Evolutionary conservation across 2,797 vertebrate species (phyloP), one percentile per base, ranked within the genome.

Genomic region (Pangasius krempfi): DNA sequence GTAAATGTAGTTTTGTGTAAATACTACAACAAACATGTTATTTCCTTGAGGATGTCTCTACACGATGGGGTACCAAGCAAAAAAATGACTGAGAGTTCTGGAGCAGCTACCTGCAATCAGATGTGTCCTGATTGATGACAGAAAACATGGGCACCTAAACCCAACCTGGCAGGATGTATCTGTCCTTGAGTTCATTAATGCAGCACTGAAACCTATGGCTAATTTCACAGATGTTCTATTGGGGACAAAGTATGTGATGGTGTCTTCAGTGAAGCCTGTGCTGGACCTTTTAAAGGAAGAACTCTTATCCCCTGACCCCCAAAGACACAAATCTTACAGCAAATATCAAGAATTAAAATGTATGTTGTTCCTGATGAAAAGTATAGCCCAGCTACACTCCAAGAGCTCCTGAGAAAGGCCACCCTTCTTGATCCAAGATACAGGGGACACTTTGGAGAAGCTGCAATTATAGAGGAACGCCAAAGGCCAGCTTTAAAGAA

Each of bases 341-440:
- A 80, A 44, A 80, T 13, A 68, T 68, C n/a, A 70, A 87, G 76
- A 72, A 33, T 80, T 37, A 81, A 81, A 56, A 52, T 68, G 30
- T 81, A 76, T n/a, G 44, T 8, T 25, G 58, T 68, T 16, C 58
- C 54, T 80, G 44, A 80, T 88, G 60, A 80, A 20, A 90, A 91
- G 25, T 90, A 90, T 83, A 84, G 64, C 25, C 18, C 83, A 78
- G 20, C 82, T 86, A 7, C 1, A 68, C 12, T 2, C 20, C 89
- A 91, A 82, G 44, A 76, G 22, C 86, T 88, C 47, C 76, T 90
- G 37, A 89, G 47, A 82, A 88, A 90, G 40, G 64, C 90, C 85
- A 86, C 72, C 5, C 40, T 85, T 33, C 54, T 90, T 37, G 68
- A 90, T 56, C 81, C 37, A 56, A 87, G 82, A 16, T 80, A 86